Evolutionary conservation across 1,140 invertebrate genomes (phyloP).

Genomic region (Leptestheria dahalacensis): DNA sequence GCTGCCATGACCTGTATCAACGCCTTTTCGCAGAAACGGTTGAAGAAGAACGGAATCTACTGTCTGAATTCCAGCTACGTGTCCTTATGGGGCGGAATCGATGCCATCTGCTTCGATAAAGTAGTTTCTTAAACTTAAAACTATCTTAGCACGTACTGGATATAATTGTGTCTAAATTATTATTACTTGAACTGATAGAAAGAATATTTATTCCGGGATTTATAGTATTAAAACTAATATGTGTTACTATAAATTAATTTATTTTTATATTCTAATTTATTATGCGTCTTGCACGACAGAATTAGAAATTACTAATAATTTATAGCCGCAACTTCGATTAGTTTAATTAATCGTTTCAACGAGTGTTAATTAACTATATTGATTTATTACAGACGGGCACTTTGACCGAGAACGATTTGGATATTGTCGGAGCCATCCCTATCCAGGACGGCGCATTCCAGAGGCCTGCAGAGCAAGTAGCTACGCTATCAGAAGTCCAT

Average conservation of each 20-base stretch:
- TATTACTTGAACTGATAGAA: no score
- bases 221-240: background rate
- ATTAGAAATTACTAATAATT: no score
- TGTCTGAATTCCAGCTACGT: slow-evolving; percentile 38
- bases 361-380: no score
- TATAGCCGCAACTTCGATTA: no score
- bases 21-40: slow-evolving; percentile 34
- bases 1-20: slow-evolving; percentile 40
- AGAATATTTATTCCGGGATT: no score
- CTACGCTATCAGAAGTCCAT: slow-evolving; percentile 12
- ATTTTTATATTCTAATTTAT: no score
- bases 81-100: slow-evolving; percentile 34
- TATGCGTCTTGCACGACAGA: no score
- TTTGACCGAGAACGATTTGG: slow-evolving; percentile 26
- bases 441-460: slow-evolving; percentile 12
- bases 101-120: slow-evolving; percentile 42
- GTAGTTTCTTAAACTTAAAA: slow-evolving; percentile 24
- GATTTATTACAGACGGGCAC: no score
- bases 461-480: slow-evolving; percentile 15
- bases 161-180: no score
- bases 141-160: background rate
- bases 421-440: slow-evolving; percentile 24
- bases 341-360: no score
- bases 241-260: background rate
- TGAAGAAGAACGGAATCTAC: slow-evolving; percentile 33